phyloP scores from a whole-genome alignment of 2,113 vertebrate species.

The Andinoacara biseriatus region DNA sequence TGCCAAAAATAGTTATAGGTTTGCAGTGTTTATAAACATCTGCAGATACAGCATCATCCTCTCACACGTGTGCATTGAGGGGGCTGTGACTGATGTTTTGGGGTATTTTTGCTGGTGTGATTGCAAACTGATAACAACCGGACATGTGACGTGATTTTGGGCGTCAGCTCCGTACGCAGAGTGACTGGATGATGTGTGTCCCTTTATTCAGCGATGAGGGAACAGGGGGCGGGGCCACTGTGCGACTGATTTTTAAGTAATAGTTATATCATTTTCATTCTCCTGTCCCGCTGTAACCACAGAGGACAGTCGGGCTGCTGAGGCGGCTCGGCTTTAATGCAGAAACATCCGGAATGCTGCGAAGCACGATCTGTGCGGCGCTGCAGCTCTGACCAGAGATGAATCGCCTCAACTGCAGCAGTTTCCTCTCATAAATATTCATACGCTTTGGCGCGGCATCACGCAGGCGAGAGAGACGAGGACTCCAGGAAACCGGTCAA shows the following conservation, averaged over 20 bases:
- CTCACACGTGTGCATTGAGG: background rate
- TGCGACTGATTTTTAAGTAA: background rate
- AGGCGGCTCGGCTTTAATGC: slow-evolving; percentile 37
- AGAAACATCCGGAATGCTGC: slow-evolving; percentile 1
- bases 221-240: background rate
- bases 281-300: slow-evolving; percentile 4
- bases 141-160: background rate
- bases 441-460: slow-evolving; percentile 23
- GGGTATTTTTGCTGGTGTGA: background rate
- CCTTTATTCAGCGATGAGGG: background rate
- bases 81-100: background rate
- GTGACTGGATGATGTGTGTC: background rate
- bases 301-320: background rate
- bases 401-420: slow-evolving; percentile 57
- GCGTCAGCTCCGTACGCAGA: background rate
- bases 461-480: slow-evolving; percentile 8
- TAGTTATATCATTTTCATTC: background rate
- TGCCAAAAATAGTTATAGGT: too few relatives aligned
- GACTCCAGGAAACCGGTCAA: slow-evolving; percentile 34
- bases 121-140: background rate
- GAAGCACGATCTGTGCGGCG: slow-evolving; percentile 8
- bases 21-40: too few relatives aligned
- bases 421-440: slow-evolving; percentile 69
- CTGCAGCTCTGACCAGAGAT: slow-evolving; percentile 36
- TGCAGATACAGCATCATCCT: background rate